Evolutionary conservation across 2,113 vertebrate species (phyloP), one percentile per base, ranked within the genome.

Genomic region (Trochalopteron elliotii): DNA sequence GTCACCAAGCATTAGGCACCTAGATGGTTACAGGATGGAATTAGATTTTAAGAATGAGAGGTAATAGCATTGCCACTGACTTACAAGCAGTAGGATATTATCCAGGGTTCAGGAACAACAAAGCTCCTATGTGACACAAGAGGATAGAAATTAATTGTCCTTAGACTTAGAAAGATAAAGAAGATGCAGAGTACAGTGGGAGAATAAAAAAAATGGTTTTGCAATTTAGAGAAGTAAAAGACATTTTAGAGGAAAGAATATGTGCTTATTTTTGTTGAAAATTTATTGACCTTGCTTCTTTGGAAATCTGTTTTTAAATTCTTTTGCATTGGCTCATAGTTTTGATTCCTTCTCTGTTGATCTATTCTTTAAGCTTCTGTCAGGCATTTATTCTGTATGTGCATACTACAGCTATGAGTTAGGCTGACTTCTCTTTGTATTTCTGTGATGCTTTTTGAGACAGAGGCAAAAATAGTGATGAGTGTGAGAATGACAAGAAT

Each of bases 51-150:
- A 63, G 53, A 59, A 77, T 5, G 8, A 63, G 44, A 83, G 61
- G 52, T 53, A 57, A 31, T 42, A 64, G 1, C 22, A 39, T 69
- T 81, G 11, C 1, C 9, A 42, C 10, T 53, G 42, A 47, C 5
- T 50, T 79, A 15, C 0, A 1, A 75, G 47, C 4, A 0, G 10
- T 31, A 59, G 42, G 39, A 49, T 40, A 13, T 13, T 68, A 59
- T 20, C 20, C 18, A 55, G 20, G 3, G 1, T 68, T 64, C 60
- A 39, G 15, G 40, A 91, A 50, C 14, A 50, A 3, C 30, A 57
- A 90, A 84, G 30, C 15, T 72, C 10, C 25, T 52, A 2, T 45
- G 31, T 45, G 42, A 49, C 22, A 57, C 1, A 5, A 57, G 7
- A 47, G 7, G 4, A 67, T 6, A 15, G 39, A 76, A 90, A 67